These are phyloP conservation scores for Laupala kohalensis DNA, from an alignment of 1,140 invertebrate genomes.

Conservation along the genomic window DNA sequence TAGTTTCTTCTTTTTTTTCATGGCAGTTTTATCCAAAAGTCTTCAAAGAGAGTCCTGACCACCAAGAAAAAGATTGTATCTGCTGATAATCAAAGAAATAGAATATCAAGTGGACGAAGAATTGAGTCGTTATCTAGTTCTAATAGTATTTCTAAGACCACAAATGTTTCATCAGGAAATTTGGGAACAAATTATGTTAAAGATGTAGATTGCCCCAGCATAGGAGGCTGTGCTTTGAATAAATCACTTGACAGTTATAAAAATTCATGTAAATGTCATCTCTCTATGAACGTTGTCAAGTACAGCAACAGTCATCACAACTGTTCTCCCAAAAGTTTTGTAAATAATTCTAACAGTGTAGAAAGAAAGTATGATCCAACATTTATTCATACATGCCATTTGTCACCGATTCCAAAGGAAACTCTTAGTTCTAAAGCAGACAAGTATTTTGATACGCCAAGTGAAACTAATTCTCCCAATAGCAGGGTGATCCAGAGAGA, in stretches of 20 bases:
- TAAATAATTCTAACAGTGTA: background rate
- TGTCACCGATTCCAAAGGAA: background rate
- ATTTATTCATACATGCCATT: background rate
- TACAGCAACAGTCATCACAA: background rate
- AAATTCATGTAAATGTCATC: background rate
- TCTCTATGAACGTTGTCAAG: background rate
- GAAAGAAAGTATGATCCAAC: background rate
- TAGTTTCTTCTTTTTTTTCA: too few relatives aligned
- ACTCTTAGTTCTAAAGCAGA: background rate
- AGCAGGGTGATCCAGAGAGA: background rate
- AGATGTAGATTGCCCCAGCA: background rate
- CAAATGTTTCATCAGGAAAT: background rate
- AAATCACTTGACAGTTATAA: background rate
- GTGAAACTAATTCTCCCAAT: background rate
- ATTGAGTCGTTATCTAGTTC: background rate
- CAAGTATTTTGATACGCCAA: background rate
- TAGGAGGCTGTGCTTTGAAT: background rate
- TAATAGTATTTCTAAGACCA: background rate
- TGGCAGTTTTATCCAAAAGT: too few relatives aligned
- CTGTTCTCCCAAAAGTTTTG: background rate
- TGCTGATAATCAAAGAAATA: background rate
- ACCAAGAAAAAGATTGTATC: background rate
- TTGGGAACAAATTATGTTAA: background rate
- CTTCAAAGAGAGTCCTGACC: background rate
- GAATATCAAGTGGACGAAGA: background rate